A percentile compares a stretch with the other conserved stretches of the same genome.
phyloP scores from a whole-genome alignment of 2,888 invertebrate species.

The Drosophila kanekoi region DNA sequence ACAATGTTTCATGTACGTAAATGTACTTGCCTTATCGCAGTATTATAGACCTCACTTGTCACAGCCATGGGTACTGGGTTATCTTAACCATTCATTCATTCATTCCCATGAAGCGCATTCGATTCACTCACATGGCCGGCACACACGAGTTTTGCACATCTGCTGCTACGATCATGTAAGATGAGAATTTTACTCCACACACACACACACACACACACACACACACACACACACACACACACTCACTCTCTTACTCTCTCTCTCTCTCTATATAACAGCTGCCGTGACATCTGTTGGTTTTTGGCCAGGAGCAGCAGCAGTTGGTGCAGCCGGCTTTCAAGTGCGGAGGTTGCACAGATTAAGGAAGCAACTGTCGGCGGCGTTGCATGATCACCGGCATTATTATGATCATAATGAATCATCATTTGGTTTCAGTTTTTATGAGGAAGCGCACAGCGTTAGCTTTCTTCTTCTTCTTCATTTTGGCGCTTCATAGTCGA shows the following conservation, averaged over 20 bases:
- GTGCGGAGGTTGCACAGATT: conserved; percentile 71
- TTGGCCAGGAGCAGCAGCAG: conserved; percentile 36
- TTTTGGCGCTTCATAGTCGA: conserved; percentile 26
- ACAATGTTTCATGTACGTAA: conserved; percentile 18
- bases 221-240: background rate
- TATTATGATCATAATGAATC: conserved; percentile 28
- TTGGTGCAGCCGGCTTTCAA: conserved; percentile 63
- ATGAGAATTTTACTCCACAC: conserved; percentile 21
- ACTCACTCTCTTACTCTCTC: background rate
- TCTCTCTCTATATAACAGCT: conserved; percentile 39
- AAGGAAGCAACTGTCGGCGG: conserved; percentile 62
- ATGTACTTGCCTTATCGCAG: conserved; percentile 38
- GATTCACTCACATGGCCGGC: conserved; percentile 8
- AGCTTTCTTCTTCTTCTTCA: conserved; percentile 36
- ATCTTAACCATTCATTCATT: conserved; percentile 51
- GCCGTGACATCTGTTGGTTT: conserved; percentile 48
- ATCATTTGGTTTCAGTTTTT: conserved; percentile 28
- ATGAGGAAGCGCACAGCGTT: conserved; percentile 38
- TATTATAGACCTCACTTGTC: conserved; percentile 18
- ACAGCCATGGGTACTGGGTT: conserved; percentile 16
- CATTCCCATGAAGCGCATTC: conserved; percentile 35
- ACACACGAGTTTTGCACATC: conserved; percentile 44
- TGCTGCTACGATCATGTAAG: conserved; percentile 31
- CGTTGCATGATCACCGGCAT: conserved; percentile 52
- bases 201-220: background rate